These are phyloP conservation scores for Microtus montanus DNA, from an alignment of 2,113 vertebrate species.

Conservation along the genomic window DNA sequence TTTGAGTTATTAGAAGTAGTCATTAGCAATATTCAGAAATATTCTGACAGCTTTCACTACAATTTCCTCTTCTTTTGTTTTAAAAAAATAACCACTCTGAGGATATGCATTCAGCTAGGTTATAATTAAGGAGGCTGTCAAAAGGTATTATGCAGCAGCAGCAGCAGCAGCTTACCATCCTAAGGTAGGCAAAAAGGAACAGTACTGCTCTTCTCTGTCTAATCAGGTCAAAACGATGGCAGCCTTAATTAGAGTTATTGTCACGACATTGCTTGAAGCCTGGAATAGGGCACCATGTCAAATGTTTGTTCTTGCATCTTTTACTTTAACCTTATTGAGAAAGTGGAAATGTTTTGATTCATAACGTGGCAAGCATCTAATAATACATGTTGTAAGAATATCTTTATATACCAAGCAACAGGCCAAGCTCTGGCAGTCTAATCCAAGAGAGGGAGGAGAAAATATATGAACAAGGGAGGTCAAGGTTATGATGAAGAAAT, in stretches of 20 bases:
- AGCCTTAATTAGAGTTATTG: slow-evolving; percentile 92
- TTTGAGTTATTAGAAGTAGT: slow-evolving; percentile 74
- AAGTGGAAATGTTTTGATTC: slow-evolving; percentile 6
- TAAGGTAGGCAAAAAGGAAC: slow-evolving; percentile 88
- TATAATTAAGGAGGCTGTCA: slow-evolving; percentile 97
- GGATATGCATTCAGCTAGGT: slow-evolving; percentile 88
- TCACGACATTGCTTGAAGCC: slow-evolving; percentile 84
- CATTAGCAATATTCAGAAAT: slow-evolving; percentile 86
- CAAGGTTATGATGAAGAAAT: too few relatives aligned
- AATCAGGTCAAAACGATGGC: slow-evolving; percentile 92
- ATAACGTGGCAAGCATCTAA: slow-evolving; percentile 41
- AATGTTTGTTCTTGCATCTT: slow-evolving; percentile 81
- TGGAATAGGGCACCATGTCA: slow-evolving; percentile 85
- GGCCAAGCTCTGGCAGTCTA: too few relatives aligned
- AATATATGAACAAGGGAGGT: too few relatives aligned
- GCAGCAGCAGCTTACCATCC: slow-evolving; percentile 87
- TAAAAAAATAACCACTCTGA: slow-evolving; percentile 83
- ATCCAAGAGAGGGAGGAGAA: too few relatives aligned
- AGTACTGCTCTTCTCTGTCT: slow-evolving; percentile 87
- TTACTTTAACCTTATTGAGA: slow-evolving; percentile 66
- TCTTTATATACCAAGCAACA: background rate
- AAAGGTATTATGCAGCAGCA: slow-evolving; percentile 93
- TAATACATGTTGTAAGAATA: slow-evolving; percentile 27
- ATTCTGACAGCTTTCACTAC: slow-evolving; percentile 92
- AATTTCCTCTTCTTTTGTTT: slow-evolving; percentile 83